Conservation (phyloP, 2,113 vertebrate genomes). For the Onychostoma macrolepis region DNA sequence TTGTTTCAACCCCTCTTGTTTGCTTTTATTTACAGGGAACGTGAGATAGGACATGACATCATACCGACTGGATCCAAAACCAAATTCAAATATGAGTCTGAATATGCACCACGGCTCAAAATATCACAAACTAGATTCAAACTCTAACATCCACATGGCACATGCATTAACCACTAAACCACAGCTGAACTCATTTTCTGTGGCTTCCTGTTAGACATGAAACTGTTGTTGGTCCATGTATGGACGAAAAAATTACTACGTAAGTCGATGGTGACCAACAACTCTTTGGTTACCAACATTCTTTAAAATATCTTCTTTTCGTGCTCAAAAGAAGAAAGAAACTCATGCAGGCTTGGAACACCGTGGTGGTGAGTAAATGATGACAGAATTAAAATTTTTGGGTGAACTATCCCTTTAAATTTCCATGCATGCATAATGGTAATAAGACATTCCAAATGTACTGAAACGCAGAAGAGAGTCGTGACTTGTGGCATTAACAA, state of each 20-base stretch:
- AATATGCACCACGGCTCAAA: neutral
- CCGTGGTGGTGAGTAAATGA: neutral
- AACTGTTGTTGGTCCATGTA: neutral
- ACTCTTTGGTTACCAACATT: too few species aligned
- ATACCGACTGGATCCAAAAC: neutral
- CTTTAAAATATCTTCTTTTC: too few species aligned
- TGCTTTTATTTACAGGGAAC: neutral
- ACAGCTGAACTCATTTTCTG: neutral
- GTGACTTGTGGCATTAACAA: conserved; percentile 55
- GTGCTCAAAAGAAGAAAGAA: too few species aligned
- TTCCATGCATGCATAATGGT: neutral
- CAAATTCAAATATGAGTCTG: neutral
- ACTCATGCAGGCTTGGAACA: too few species aligned
- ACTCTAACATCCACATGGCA: neutral
- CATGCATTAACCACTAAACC: neutral
- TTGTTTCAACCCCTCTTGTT: neutral
- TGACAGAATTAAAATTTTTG: neutral
- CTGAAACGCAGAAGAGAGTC: conserved; percentile 1
- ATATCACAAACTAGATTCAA: neutral
- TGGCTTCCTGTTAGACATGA: neutral
- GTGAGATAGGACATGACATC: neutral
- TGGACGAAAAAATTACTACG: neutral
- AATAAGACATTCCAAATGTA: conserved; percentile 22
- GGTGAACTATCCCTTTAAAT: neutral
- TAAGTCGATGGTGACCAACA: neutral